Conservation (phyloP, 2,888 invertebrate species). For the Prosapia bicincta region DNA sequence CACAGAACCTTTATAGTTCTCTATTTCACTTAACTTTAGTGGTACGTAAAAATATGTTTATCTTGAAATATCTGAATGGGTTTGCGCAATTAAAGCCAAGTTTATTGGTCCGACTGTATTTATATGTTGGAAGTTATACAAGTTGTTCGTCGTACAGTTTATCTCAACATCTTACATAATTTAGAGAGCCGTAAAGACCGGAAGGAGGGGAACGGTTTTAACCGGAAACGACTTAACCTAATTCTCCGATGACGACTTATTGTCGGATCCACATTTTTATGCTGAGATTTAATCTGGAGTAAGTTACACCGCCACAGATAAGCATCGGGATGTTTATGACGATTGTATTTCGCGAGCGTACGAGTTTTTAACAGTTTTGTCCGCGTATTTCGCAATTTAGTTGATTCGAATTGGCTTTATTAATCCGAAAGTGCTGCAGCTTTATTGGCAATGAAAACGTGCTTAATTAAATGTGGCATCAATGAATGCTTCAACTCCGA, state of each 20-base stretch:
- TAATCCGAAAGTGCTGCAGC: too few species aligned
- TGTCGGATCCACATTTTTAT: background rate
- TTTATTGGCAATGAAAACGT: too few species aligned
- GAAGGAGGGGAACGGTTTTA: background rate
- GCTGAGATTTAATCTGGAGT: background rate
- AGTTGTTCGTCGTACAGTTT: background rate
- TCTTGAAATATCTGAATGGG: background rate
- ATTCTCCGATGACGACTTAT: background rate
- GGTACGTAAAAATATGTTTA: background rate
- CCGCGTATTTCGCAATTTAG: background rate
- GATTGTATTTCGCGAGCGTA: background rate
- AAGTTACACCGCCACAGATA: background rate
- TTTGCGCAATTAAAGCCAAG: background rate
- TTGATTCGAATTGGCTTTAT: background rate
- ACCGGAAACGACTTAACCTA: background rate
- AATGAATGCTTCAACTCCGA: too few species aligned
- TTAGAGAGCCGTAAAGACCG: background rate
- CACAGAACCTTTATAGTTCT: background rate
- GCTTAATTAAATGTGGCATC: too few species aligned
- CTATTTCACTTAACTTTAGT: background rate
- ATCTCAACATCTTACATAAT: background rate
- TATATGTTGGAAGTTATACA: background rate
- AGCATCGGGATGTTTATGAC: background rate
- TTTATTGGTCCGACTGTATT: background rate
- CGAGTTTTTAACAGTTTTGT: background rate